Evolutionary conservation across 2,113 vertebrate species (phyloP).

Genomic region (Otis tarda): DNA sequence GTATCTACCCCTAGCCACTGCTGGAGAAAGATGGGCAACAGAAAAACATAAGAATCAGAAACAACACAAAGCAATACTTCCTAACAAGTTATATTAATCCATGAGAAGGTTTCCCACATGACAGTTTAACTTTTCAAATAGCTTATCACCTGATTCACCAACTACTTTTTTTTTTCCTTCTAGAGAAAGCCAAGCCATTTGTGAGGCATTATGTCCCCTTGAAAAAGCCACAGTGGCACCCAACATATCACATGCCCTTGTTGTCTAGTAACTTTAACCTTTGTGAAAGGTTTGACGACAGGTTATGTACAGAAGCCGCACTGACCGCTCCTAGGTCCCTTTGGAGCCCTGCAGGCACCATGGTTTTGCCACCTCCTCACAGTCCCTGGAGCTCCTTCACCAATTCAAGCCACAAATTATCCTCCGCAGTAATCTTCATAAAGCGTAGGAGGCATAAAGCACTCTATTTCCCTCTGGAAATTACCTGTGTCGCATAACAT

Average conservation of each 20-base stretch:
- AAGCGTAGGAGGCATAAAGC: not conserved
- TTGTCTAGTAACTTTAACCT: not conserved
- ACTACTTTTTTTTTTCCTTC: not conserved
- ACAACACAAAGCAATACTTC: not conserved
- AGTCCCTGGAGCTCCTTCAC: not conserved
- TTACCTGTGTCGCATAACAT: not conserved
- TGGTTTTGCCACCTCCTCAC: not conserved
- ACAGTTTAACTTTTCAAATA: not conserved
- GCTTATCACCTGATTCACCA: not conserved
- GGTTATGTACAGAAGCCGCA: rapidly evolving
- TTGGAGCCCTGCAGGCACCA: rapidly evolving
- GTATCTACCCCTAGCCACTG: not conserved
- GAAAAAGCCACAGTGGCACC: not conserved
- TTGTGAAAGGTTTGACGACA: not conserved
- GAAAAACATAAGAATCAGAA: not conserved
- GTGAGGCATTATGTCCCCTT: not conserved
- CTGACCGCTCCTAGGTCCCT: not conserved
- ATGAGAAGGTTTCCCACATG: not conserved
- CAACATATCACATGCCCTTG: not conserved
- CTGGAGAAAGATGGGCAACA: not conserved
- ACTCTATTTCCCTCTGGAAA: not conserved
- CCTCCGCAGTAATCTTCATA: rapidly evolving
- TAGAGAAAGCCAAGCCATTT: not conserved
- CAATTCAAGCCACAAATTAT: not conserved
- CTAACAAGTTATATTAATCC: not conserved